These are phyloP conservation scores for Lagorchestes hirsutus DNA, from an alignment of 2,797 vertebrate genomes.

Conservation along the genomic window DNA sequence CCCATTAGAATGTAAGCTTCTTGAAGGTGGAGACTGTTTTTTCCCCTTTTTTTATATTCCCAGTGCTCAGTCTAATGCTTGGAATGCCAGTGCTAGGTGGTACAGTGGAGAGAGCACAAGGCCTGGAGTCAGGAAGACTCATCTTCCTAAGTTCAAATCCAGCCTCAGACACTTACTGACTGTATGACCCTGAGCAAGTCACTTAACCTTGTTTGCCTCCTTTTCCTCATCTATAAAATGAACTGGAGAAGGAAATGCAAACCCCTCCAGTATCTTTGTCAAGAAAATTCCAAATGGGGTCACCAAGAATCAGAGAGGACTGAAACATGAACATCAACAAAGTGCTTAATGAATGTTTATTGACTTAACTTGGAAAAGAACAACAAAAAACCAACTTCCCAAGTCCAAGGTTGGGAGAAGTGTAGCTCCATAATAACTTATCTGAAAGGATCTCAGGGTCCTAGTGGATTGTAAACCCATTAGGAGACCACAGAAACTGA, in stretches of 20 bases:
- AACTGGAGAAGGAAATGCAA: neutral
- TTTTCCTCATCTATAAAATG: neutral
- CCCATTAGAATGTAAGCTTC: neutral
- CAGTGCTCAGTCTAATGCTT: neutral
- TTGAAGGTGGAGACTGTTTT: neutral
- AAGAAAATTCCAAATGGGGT: neutral
- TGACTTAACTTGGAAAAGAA: neutral
- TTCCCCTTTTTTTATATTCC: neutral
- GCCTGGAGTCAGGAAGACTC: neutral
- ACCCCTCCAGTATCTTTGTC: neutral
- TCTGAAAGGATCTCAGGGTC: neutral
- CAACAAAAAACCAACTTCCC: neutral
- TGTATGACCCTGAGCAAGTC: neutral
- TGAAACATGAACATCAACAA: neutral
- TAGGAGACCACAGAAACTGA: neutral
- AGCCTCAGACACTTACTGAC: neutral
- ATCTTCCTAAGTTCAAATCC: neutral
- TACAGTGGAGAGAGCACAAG: neutral
- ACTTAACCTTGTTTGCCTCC: neutral
- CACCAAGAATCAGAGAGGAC: neutral
- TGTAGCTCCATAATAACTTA: neutral
- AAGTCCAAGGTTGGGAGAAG: neutral
- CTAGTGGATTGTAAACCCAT: neutral
- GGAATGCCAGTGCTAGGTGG: neutral
- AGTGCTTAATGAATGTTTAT: neutral